These are phyloP conservation scores for Mylabris phalerata DNA, from an alignment of 1,140 invertebrate genomes.

Conservation along the genomic window DNA sequence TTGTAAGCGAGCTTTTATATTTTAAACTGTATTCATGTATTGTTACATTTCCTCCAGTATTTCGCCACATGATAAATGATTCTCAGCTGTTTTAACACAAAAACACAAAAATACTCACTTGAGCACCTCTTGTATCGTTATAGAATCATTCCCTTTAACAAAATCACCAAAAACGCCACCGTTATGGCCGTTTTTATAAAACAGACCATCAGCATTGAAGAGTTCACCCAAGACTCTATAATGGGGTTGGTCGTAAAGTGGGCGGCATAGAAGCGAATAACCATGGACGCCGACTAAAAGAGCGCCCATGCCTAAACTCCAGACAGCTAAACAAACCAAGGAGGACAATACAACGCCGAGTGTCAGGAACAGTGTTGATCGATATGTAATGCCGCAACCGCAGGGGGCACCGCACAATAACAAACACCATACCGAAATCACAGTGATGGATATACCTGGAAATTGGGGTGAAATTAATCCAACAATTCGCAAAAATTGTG, in stretches of 20 bases:
- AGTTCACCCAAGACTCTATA: slow-evolving; percentile 52
- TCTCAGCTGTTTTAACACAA: not conserved
- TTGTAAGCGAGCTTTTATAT: no score
- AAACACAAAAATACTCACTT: slow-evolving; percentile 29
- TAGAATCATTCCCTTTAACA: slow-evolving; percentile 32
- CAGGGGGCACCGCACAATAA: slow-evolving; percentile 47
- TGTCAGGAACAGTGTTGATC: slow-evolving; percentile 49
- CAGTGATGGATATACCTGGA: slow-evolving; percentile 40
- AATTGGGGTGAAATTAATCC: not conserved
- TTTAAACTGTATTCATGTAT: no score
- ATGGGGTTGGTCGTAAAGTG: slow-evolving; percentile 52
- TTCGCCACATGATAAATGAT: not conserved
- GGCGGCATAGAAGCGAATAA: slow-evolving; percentile 55
- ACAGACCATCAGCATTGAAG: slow-evolving; percentile 53
- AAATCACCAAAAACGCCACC: slow-evolving; percentile 53
- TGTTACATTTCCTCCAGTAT: not conserved
- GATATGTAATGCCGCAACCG: slow-evolving; percentile 47
- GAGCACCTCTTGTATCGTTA: slow-evolving; percentile 34
- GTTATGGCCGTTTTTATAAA: slow-evolving; percentile 38
- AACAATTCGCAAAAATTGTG: no score
- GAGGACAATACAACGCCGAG: slow-evolving; percentile 45
- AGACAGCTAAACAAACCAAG: slow-evolving; percentile 43
- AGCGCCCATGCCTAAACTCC: slow-evolving; percentile 43
- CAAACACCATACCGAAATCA: slow-evolving; percentile 46
- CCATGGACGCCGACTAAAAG: slow-evolving; percentile 48